These are phyloP conservation scores for Pseudomyrmex concolor DNA, from an alignment of 1,140 invertebrate genomes.

Conservation along the genomic window DNA sequence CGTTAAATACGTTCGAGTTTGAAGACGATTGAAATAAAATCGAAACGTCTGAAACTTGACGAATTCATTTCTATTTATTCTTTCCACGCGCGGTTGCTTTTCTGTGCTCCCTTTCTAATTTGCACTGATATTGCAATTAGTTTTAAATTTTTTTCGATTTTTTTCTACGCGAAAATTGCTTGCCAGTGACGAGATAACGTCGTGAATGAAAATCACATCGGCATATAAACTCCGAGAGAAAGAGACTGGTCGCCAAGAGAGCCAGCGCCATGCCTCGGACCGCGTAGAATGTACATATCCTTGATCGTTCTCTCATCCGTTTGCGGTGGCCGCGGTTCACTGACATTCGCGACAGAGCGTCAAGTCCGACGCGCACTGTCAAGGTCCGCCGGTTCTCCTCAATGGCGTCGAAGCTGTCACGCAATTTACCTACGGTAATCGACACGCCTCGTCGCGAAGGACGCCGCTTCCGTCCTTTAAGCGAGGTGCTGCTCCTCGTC, in stretches of 20 bases:
- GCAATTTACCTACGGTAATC: constrained; percentile 76
- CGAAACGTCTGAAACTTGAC: too few relatives aligned
- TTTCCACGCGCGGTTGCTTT: too few relatives aligned
- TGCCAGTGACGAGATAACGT: neutral
- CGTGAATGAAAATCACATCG: neutral
- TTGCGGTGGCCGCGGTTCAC: constrained; percentile 73
- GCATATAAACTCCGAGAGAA: neutral
- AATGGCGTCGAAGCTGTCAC: constrained; percentile 72
- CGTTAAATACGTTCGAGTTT: too few relatives aligned
- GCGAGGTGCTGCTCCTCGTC: too few relatives aligned
- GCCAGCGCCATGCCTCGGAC: constrained; percentile 11
- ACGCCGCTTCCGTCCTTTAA: constrained; percentile 57
- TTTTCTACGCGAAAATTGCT: too few relatives aligned
- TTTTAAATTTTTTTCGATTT: too few relatives aligned
- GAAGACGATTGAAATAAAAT: too few relatives aligned
- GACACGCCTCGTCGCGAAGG: constrained; percentile 72
- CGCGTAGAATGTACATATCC: constrained; percentile 62
- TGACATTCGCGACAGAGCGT: constrained; percentile 69
- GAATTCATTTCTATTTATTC: too few relatives aligned
- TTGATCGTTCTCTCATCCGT: constrained; percentile 66
- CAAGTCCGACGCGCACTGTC: constrained; percentile 74
- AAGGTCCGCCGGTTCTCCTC: constrained; percentile 78
- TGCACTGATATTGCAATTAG: too few relatives aligned
- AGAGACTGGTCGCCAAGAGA: constrained; percentile 41
- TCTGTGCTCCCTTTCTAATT: too few relatives aligned